phyloP scores from a whole-genome alignment of 2,113 vertebrate genomes.

The Cacatua alba region DNA sequence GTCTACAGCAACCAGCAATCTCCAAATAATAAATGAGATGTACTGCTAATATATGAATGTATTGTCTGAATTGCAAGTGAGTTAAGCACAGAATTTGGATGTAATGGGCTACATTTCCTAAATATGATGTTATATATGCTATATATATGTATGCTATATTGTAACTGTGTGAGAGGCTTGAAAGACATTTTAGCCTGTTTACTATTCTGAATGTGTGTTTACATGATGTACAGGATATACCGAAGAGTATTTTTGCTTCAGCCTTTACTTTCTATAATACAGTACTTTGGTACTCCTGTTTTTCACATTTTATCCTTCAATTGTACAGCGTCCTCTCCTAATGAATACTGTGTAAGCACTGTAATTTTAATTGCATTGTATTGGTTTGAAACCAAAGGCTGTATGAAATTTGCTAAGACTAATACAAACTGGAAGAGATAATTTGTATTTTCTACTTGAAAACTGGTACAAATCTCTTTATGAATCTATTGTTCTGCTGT shows the following conservation, averaged over 20 bases:
- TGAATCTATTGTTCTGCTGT: slow-evolving; percentile 62
- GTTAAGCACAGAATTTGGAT: slow-evolving; percentile 75
- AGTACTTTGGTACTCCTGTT: slow-evolving; percentile 57
- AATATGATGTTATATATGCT: not conserved
- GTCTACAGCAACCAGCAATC: slow-evolving; percentile 36
- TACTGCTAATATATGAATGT: slow-evolving; percentile 76
- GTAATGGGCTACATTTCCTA: slow-evolving; percentile 60
- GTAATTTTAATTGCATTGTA: slow-evolving; percentile 33
- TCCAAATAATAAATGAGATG: not conserved
- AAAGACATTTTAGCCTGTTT: slow-evolving; percentile 67
- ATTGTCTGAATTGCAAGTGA: slow-evolving; percentile 55
- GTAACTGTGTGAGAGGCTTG: slow-evolving; percentile 16
- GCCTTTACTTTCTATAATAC: slow-evolving; percentile 60
- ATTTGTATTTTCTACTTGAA: slow-evolving; percentile 74
- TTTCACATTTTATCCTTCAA: slow-evolving; percentile 9
- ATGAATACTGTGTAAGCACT: slow-evolving; percentile 21
- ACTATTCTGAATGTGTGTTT: slow-evolving; percentile 72
- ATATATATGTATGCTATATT: not conserved
- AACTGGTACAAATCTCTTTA: slow-evolving; percentile 66
- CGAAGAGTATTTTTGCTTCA: slow-evolving; percentile 79
- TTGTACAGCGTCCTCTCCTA: slow-evolving; percentile 32
- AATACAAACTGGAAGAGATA: slow-evolving; percentile 55
- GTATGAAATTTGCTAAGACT: slow-evolving; percentile 66
- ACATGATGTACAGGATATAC: slow-evolving; percentile 73
- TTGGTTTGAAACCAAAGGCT: slow-evolving; percentile 77